Evolutionary conservation across 2,113 vertebrate genomes (phyloP), one percentile per base, ranked within the genome.

Genomic region (Pavo muticus): DNA sequence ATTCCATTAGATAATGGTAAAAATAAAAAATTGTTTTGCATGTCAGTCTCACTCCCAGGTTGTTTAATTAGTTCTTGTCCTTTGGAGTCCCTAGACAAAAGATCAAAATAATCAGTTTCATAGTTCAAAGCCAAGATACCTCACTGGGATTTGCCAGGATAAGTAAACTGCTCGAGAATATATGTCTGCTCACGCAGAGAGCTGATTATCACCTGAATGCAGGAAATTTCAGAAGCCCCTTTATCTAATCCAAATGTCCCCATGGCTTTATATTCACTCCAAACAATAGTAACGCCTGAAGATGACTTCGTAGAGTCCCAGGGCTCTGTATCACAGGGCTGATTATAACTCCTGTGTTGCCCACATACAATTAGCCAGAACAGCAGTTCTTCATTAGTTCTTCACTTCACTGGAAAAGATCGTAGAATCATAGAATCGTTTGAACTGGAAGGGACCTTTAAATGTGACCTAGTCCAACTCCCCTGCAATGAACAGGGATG

Each of bases 51-150:
- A 30, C 52, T 88, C 64, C 77, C 15, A 75, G n/a, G 68, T 68
- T 68, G 23, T 61, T 93, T 96, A 96, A 95, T 94, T 94, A 90
- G 32, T 81, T 92, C 80, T 68, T 86, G 79, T 82, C 54, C 0
- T 82, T 86, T 83, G n/a, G 27, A 80, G 52, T 84, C 88, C 72
- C 86, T 57, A 52, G 69, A 40, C 74, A 35, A 80, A 86, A 90
- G 90, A 86, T 65, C 35, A 88, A 80, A 96, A 88, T 65, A 83
- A 92, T 87, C 59, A 48, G 16, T 86, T 91, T 88, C 37, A 12
- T 29, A 64, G 12, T 86, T 91, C 32, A 78, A 77, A 78, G 75
- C 45, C n/a, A 70, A 74, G 83, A 60, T 50, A 61, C 9, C 77
- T 68, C 25, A 39, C 27, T 74, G 75, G 50, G 39, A 67, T 84